Base-by-base conservation (phyloP, 2,888 invertebrate species). In the Eilema caniola region DNA sequence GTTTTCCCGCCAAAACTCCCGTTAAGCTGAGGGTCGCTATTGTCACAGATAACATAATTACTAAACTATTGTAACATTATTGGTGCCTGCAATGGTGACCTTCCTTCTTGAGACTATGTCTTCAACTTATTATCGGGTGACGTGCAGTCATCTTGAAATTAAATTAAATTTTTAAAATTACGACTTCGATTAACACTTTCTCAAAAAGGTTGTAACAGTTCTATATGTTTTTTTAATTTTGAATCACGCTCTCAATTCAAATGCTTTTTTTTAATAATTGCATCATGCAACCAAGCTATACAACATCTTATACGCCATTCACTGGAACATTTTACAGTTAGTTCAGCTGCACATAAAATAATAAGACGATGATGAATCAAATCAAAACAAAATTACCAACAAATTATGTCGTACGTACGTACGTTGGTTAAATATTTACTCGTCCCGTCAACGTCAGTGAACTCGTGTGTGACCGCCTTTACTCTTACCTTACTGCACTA, bases 401-500 rank as follows among this genome's bases (percentile, higher is more conserved):
- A 53, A 53, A 53, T 53, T 53, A 53, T 53, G 53, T 53, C n/a
- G 20, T n/a, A 0, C 11, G 12, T 37, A 72, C 78, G 77, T 77
- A n/a, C n/a, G n/a, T 82, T 76, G 76, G 80, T 79, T 69, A 68
- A 75, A 80, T 77, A 72, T 76, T 77, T 67, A 71, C 73, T 74
- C 76, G 78, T 71, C 85, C 80, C 68, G 83, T 86, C 80, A 83
- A 79, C 84, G 85, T 81, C 82, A 78, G 78, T 72, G 74, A 79
- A 76, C 78, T 68, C 73, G 72, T 89, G 88, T 86, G 85, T 76
- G 75, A 84, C 67, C 80, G 75, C 81, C 87, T 84, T 85, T 83
- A 86, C 84, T 92, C 91, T 92, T 92, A 90, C 90, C 89, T 90
- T 87, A 69, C 75, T 82, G 89, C 89, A 91, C 87, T 93, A 94